Percentiles rank a stretch among this genome's conserved stretches.
phyloP scores from a whole-genome alignment of 2,888 invertebrate genomes.

The Lasioglossum marginatum region DNA sequence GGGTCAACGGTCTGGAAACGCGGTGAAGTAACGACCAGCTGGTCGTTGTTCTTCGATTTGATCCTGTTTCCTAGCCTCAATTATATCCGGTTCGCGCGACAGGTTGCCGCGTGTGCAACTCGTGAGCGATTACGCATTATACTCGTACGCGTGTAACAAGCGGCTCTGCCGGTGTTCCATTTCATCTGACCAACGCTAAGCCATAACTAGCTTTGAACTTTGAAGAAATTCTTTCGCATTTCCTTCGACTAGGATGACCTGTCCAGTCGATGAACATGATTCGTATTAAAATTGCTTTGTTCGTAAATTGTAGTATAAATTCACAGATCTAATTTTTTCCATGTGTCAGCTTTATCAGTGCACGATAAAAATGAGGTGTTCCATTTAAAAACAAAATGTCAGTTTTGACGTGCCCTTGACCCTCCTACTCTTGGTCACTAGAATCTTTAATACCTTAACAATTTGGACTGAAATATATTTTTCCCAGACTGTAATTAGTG shows the following conservation, averaged over 20 bases:
- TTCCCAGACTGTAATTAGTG: no score
- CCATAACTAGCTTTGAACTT: neutral
- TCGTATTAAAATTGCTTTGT: no score
- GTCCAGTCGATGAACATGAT: no score
- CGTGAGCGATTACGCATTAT: conserved; percentile 3
- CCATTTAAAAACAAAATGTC: no score
- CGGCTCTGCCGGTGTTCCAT: neutral
- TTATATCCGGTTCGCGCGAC: conserved; percentile 42
- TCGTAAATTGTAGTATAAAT: no score
- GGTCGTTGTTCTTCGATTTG: conserved; percentile 38
- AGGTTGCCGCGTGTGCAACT: neutral
- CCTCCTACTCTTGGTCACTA: no score
- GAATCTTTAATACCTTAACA: neutral
- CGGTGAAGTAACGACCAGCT: conserved; percentile 49
- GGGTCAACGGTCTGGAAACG: conserved; percentile 53
- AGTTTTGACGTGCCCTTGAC: neutral
- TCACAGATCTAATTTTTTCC: no score
- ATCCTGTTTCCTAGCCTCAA: conserved; percentile 47
- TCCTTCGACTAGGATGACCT: no score
- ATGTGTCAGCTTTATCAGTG: no score
- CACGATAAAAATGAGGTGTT: no score
- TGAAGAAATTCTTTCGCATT: no score
- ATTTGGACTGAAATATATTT: no score
- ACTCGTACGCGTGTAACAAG: neutral
- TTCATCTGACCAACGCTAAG: neutral